Conservation (phyloP, 1,140 invertebrate species). For the Diachasmimorpha longicaudata region DNA sequence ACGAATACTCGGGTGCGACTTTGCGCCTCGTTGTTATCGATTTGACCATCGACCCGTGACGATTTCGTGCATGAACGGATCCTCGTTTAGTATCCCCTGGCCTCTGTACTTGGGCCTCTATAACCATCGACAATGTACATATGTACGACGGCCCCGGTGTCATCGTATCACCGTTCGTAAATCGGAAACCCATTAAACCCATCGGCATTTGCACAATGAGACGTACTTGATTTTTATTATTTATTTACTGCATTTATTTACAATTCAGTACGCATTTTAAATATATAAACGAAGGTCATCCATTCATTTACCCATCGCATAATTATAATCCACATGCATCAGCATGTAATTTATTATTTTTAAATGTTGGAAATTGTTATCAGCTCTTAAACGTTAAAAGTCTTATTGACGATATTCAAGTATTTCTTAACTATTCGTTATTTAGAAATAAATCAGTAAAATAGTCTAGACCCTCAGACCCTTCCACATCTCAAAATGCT, state of each 20-base stretch:
- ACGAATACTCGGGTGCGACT: not conserved
- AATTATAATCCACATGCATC: not conserved
- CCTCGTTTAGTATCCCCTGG: slow-evolving; percentile 10
- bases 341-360: not conserved
- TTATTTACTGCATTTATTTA: not conserved
- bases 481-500: too few relatives aligned
- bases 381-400: not conserved
- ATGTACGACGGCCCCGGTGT: not conserved
- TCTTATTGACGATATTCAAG: too few relatives aligned
- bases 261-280: not conserved
- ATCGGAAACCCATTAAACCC: slow-evolving; percentile 15
- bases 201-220: slow-evolving; percentile 8
- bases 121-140: not conserved
- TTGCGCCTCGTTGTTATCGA: slow-evolving; percentile 16
- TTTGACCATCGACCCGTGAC: slow-evolving; percentile 25
- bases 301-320: not conserved
- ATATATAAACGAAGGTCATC: not conserved
- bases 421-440: too few relatives aligned
- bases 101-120: not conserved
- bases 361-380: not conserved
- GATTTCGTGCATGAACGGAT: slow-evolving; percentile 21
- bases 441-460: too few relatives aligned
- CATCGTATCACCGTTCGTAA: not conserved
- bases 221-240: not conserved
- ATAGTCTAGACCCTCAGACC: too few relatives aligned